A percentile compares a stretch with the other conserved stretches of the same genome.
Evolutionary conservation across 1,140 invertebrate species (phyloP).

Genomic region (Drosophila kohkoa): DNA sequence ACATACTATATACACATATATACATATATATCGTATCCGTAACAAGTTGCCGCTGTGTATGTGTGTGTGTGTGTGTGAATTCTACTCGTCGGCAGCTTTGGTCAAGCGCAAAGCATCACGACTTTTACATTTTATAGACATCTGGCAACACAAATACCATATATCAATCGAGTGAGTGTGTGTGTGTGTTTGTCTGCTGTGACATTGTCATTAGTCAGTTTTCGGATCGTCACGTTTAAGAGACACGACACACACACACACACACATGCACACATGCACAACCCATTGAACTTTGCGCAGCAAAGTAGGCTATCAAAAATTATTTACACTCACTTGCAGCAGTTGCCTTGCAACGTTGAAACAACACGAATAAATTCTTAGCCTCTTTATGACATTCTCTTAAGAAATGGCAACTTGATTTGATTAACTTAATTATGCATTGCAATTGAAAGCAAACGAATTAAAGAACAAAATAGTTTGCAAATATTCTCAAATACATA

Average conservation of each 20-base stretch:
- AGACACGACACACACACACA: not conserved
- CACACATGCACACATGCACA: conserved; percentile 6
- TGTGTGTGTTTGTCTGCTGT: conserved; percentile 17
- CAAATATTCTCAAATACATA: too few relatives aligned
- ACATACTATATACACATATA: not conserved
- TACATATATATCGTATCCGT: not conserved
- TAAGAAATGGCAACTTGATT: too few relatives aligned
- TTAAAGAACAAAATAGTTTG: too few relatives aligned
- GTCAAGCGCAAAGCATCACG: conserved; percentile 63
- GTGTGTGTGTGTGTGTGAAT: conserved; percentile 15
- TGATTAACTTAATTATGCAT: too few relatives aligned
- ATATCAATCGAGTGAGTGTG: not conserved
- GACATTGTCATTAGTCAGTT: conserved; percentile 75
- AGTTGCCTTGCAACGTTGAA: not conserved
- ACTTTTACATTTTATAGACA: conserved; percentile 73
- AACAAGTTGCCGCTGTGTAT: not conserved
- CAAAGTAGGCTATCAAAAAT: conserved; percentile 41
- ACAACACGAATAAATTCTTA: not conserved
- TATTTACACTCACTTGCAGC: conserved; percentile 39
- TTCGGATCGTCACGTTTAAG: conserved; percentile 55
- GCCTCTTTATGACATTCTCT: not conserved
- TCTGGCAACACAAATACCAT: conserved; percentile 20
- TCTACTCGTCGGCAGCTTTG: conserved; percentile 42
- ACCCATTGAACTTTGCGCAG: conserved; percentile 31
- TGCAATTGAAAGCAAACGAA: too few relatives aligned